Evolutionary conservation across 2,888 invertebrate species (phyloP).

Genomic region (Calameuta pallipes): DNA sequence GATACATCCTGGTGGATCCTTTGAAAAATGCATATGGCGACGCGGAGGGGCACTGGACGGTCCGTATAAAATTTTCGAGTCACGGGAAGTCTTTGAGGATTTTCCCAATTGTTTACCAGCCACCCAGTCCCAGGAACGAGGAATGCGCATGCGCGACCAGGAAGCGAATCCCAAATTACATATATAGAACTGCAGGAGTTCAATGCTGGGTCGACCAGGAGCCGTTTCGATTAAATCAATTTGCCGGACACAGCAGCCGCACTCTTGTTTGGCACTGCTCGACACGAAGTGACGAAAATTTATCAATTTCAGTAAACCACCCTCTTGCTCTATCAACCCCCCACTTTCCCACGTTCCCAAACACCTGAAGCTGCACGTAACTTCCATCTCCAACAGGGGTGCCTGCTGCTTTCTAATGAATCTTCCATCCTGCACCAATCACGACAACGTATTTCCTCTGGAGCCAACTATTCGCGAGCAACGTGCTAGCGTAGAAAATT

Average conservation of each 20-base stretch:
- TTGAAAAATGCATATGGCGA: not conserved
- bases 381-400: not conserved
- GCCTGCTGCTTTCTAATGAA: not conserved
- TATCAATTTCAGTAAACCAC: conserved; percentile 39
- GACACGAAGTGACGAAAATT: conserved; percentile 35
- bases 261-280: conserved; percentile 23
- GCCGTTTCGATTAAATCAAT: conserved; percentile 47
- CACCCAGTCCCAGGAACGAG: not conserved
- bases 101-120: not conserved
- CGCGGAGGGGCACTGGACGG: not conserved
- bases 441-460: not conserved
- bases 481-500: too few species aligned
- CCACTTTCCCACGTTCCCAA: not conserved
- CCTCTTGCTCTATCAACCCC: conserved; percentile 13
- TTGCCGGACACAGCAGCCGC: conserved; percentile 33
- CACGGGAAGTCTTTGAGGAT: not conserved
- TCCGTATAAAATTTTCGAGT: not conserved
- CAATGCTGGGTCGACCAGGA: conserved; percentile 3
- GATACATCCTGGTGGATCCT: not conserved
- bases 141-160: not conserved
- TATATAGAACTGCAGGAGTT: not conserved
- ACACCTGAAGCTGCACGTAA: conserved; percentile 1
- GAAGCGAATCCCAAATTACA: not conserved
- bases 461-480: not conserved
- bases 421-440: not conserved